Evolutionary conservation across 1,140 invertebrate genomes (phyloP).

Genomic region (Formica exsecta): DNA sequence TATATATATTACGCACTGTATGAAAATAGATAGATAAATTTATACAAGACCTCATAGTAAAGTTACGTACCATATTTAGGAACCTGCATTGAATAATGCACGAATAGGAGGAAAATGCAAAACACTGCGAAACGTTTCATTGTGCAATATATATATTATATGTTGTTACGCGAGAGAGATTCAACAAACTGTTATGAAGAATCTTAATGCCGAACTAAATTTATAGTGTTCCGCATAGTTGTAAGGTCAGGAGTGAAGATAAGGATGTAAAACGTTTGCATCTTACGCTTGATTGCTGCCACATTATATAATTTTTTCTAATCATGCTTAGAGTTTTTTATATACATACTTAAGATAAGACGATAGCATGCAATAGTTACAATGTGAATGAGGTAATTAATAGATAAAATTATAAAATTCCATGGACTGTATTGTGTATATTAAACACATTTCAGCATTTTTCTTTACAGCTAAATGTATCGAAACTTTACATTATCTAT

Average conservation of each 20-base stretch:
- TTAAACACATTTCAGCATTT: not conserved
- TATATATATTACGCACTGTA: not conserved
- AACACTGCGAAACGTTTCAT: constrained; percentile 47
- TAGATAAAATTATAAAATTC: not conserved
- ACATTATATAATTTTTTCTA: constrained; percentile 23
- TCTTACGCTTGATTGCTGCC: not conserved
- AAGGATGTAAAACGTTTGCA: constrained; percentile 20
- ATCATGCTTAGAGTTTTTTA: not conserved
- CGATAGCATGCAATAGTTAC: not conserved
- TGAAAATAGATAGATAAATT: not conserved
- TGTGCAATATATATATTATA: not conserved
- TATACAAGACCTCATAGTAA: not conserved
- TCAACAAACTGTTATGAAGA: constrained; percentile 16
- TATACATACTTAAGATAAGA: not conserved
- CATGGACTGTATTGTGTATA: not conserved
- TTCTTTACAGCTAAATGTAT: not conserved
- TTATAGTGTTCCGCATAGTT: constrained; percentile 40
- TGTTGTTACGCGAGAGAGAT: constrained; percentile 11
- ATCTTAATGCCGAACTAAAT: constrained; percentile 33
- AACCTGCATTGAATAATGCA: constrained; percentile 48
- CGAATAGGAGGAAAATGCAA: constrained; percentile 41
- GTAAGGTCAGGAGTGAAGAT: constrained; percentile 30
- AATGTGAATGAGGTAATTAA: not conserved
- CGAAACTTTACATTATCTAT: not conserved
- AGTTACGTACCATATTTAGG: constrained; percentile 59